Base-by-base conservation (phyloP, 2,797 vertebrate species). In the Periparus ater region DNA sequence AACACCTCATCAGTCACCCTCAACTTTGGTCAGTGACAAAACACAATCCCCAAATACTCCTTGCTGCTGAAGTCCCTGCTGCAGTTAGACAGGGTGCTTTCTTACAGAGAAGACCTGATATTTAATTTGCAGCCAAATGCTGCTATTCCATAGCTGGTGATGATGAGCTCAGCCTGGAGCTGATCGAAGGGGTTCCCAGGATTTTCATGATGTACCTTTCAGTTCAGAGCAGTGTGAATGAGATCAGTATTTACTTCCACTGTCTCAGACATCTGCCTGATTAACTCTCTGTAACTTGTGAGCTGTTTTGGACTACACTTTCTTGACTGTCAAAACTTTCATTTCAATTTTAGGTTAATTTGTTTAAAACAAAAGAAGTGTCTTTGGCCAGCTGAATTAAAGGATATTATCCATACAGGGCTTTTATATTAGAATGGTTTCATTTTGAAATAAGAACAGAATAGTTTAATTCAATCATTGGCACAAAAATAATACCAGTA, bases 1-100 rank as follows among this genome's bases (percentile, higher is more conserved):
- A 86, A 71, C 95, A 95, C 91, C 71, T 94, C 91, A 95, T 93
- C 71, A 90, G 60, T 95, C 93, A 88, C 82, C 38, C 54, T 88
- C 80, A 92, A 3, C 68, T 82, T 63, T 10, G 42, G 38, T 38
- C 91, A 71, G 66, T 65, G 82, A 85, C 81, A 81, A 75, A 85
- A 85, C 86, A 20, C 27, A 81, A 54, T 54, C n/a, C 61, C 50
- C 77, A 66, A 75, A 62, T 72, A 26, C 36, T 85, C 71, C 93
- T 77, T 54, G 62, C 85, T 91, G 53, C 80, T 77, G 51, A 50
- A 90, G 76, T 73, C 82, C 22, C 60, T 45, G 72, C 74, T 93
- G 83, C 78, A 82, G 71, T 13, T 65, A 88, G 54, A 36, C 80
- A 70, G 50, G 71, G 25, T 34, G 57, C 71, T 90, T 91, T 50